Percentiles rank a stretch among this genome's conserved stretches.
phyloP scores from a whole-genome alignment of 2,888 invertebrate species.

The Steinernema hermaphroditum region DNA sequence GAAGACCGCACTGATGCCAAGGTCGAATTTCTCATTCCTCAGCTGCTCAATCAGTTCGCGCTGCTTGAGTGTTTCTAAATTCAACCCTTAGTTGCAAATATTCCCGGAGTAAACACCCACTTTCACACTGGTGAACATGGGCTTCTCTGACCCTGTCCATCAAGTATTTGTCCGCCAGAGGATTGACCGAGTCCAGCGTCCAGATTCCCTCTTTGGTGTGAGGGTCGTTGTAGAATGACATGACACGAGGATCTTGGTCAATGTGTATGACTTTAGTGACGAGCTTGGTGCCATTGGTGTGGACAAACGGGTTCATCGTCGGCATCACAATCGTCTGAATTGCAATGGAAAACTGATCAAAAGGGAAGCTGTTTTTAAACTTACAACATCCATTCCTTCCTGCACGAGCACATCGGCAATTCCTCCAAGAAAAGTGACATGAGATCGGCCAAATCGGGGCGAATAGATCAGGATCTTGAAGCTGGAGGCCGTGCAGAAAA shows the following conservation, averaged over 20 bases:
- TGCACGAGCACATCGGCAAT: neutral
- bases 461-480: neutral
- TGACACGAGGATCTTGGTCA: neutral
- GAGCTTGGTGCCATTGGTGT: neutral
- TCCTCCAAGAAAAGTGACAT: neutral
- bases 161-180: neutral
- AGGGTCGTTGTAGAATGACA: neutral
- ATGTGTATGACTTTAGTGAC: neutral
- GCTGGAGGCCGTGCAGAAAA: too few relatives aligned
- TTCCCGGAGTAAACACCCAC: neutral
- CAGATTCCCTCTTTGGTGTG: neutral
- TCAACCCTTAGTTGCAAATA: neutral
- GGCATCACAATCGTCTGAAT: neutral
- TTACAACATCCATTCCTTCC: neutral
- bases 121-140: neutral
- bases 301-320: neutral
- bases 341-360: neutral
- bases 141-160: neutral
- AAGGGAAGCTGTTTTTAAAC: neutral
- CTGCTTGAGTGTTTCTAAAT: neutral
- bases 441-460: neutral
- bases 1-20: neutral
- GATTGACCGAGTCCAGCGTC: neutral
- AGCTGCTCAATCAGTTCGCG: neutral
- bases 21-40: constrained; percentile 50